A percentile compares a stretch with the other conserved stretches of the same genome.
Evolutionary conservation across 2,113 vertebrate genomes (phyloP).

Genomic region (Hypomesus transpacificus): DNA sequence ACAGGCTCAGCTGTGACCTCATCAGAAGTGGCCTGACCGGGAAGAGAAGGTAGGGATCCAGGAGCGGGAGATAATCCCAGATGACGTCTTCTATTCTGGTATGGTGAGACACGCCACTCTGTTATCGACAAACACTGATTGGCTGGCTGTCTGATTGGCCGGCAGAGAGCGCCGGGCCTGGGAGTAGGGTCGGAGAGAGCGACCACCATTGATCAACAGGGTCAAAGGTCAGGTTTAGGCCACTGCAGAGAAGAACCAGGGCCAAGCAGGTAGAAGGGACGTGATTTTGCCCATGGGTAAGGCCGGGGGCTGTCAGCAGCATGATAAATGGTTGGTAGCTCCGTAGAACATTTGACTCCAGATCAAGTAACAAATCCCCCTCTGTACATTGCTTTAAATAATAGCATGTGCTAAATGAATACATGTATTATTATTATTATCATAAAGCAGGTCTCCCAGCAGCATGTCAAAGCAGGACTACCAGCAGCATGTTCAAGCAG

Average conservation of each 20-base stretch:
- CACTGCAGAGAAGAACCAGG: slow-evolving; percentile 11
- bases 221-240: slow-evolving; percentile 51
- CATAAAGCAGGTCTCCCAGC: not conserved
- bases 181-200: not conserved
- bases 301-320: no score
- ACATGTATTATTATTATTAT: no score
- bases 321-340: no score
- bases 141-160: not conserved
- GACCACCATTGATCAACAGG: not conserved
- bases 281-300: slow-evolving; percentile 23
- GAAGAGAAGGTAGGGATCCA: slow-evolving; percentile 11
- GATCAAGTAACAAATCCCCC: no score
- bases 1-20: not conserved
- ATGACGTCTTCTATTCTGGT: no score
- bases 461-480: no score
- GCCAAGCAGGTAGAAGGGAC: slow-evolving; percentile 24
- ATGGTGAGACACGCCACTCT: not conserved
- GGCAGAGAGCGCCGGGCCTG: not conserved
- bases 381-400: no score
- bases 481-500: no score
- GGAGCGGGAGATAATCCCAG: not conserved
- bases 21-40: slow-evolving; percentile 5
- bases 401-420: no score
- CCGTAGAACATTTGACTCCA: no score
- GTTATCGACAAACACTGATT: not conserved